Percentiles rank a stretch among this genome's conserved stretches.
Conservation (phyloP, 2,888 invertebrate species). For the Blastobasis lacticolella region DNA sequence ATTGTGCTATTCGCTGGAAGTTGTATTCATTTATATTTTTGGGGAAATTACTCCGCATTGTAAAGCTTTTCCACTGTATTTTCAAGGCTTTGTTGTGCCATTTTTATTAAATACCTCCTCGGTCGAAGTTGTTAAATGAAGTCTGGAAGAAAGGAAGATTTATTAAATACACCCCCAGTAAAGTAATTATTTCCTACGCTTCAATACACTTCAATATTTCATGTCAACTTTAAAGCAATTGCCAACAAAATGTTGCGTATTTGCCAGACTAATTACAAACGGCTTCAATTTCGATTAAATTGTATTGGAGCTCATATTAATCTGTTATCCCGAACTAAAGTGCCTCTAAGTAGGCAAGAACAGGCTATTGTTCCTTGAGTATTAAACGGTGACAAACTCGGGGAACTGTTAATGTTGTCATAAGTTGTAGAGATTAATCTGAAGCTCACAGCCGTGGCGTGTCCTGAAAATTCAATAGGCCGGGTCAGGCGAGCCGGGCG, state of each 20-base stretch:
- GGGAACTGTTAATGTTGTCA: neutral
- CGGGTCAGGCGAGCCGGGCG: constrained; percentile 4
- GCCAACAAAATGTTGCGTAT: too few species aligned
- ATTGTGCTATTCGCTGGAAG: constrained; percentile 38
- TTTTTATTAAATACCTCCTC: neutral
- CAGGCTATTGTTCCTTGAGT: neutral
- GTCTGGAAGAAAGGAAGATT: neutral
- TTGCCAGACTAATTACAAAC: too few species aligned
- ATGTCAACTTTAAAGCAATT: too few species aligned
- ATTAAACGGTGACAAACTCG: neutral
- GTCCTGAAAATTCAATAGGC: constrained; percentile 20
- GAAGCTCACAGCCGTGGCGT: constrained; percentile 5
- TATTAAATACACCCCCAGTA: constrained; percentile 1
- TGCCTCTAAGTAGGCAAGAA: too few species aligned
- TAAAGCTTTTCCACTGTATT: constrained; percentile 22
- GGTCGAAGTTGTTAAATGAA: constrained; percentile 1
- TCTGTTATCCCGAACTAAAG: too few species aligned
- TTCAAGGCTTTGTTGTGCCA: constrained; percentile 20
- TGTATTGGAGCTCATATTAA: too few species aligned
- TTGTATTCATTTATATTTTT: constrained; percentile 27
- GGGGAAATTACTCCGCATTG: constrained; percentile 29
- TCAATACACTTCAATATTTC: too few species aligned
- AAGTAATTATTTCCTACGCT: neutral
- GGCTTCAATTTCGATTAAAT: too few species aligned
- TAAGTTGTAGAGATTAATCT: constrained; percentile 11